phyloP scores from a whole-genome alignment of 1,140 invertebrate genomes.

The Drosophila baimaii region DNA sequence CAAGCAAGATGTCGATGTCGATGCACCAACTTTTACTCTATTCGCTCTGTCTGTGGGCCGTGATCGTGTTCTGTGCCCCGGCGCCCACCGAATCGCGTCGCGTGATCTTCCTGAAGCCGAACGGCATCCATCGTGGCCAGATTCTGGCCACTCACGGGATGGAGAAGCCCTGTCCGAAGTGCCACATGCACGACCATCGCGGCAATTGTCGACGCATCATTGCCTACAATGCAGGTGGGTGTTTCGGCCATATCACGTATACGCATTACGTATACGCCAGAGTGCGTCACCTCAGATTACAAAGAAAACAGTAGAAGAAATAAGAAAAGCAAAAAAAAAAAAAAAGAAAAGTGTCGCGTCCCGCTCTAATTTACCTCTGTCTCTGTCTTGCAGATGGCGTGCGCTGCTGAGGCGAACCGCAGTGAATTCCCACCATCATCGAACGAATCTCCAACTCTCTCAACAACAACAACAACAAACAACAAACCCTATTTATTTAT shows the following conservation, averaged over 20 bases:
- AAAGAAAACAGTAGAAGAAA: not conserved
- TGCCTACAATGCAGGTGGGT: slow-evolving; percentile 71
- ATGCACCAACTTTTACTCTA: slow-evolving; percentile 63
- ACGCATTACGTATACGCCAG: slow-evolving; percentile 30
- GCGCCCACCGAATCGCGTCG: slow-evolving; percentile 64
- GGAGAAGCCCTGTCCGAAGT: slow-evolving; percentile 70
- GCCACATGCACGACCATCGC: slow-evolving; percentile 79
- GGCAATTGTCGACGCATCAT: slow-evolving; percentile 76
- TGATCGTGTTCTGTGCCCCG: slow-evolving; percentile 64
- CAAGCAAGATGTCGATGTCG: too few relatives aligned
- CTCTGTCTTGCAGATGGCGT: slow-evolving; percentile 64
- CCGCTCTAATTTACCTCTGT: slow-evolving; percentile 7
- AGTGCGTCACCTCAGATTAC: slow-evolving; percentile 29
- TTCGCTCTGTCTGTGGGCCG: slow-evolving; percentile 47
- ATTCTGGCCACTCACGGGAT: slow-evolving; percentile 65
- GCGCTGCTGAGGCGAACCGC: slow-evolving; percentile 50
- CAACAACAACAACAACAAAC: slow-evolving; percentile 33
- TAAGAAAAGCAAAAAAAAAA: not conserved
- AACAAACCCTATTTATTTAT: slow-evolving; percentile 50
- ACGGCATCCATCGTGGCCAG: slow-evolving; percentile 61
- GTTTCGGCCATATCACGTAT: slow-evolving; percentile 15
- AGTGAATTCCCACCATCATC: slow-evolving; percentile 18
- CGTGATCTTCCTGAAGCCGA: slow-evolving; percentile 75
- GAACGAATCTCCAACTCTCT: slow-evolving; percentile 63
- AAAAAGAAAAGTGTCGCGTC: not conserved